These are phyloP conservation scores for Orchesellides sinensis DNA, from an alignment of 2,888 invertebrate genomes.

Conservation along the genomic window DNA sequence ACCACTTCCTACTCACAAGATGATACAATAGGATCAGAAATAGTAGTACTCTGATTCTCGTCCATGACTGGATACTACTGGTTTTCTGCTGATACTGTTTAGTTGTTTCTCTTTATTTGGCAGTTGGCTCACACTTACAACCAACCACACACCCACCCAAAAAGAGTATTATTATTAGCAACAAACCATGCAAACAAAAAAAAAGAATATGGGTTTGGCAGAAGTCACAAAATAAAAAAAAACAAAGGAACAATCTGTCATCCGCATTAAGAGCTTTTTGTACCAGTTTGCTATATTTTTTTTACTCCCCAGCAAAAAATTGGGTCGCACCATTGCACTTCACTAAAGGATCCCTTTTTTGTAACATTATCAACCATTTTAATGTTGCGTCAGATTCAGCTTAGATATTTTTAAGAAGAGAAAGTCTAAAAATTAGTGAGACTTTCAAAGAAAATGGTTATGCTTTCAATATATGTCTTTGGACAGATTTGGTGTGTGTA, in stretches of 20 bases:
- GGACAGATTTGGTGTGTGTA: not conserved
- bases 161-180: constrained; percentile 24
- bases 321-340: constrained; percentile 13
- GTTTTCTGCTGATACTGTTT: constrained; percentile 25
- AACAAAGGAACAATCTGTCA: constrained; percentile 55
- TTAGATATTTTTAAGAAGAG: too few relatives aligned
- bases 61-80: not conserved
- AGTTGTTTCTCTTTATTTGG: constrained; percentile 46
- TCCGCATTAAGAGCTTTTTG: constrained; percentile 61
- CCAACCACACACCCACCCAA: constrained; percentile 36
- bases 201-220: constrained; percentile 51
- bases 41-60: not conserved
- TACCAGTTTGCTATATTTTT: constrained; percentile 23
- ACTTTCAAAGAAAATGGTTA: too few relatives aligned
- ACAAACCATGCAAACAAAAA: constrained; percentile 40
- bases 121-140: constrained; percentile 51
- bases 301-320: not conserved
- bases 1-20: constrained; percentile 54
- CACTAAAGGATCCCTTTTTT: not conserved
- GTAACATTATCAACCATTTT: too few relatives aligned
- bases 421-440: too few relatives aligned
- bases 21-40: not conserved
- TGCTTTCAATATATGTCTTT: too few relatives aligned
- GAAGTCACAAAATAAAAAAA: constrained; percentile 40
- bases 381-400: too few relatives aligned